Evolutionary conservation across 92 coral and sea anemone genomes (phyloP), one percentile per base, ranked within the genome.

Genomic region (Parazoanthus darwini): DNA sequence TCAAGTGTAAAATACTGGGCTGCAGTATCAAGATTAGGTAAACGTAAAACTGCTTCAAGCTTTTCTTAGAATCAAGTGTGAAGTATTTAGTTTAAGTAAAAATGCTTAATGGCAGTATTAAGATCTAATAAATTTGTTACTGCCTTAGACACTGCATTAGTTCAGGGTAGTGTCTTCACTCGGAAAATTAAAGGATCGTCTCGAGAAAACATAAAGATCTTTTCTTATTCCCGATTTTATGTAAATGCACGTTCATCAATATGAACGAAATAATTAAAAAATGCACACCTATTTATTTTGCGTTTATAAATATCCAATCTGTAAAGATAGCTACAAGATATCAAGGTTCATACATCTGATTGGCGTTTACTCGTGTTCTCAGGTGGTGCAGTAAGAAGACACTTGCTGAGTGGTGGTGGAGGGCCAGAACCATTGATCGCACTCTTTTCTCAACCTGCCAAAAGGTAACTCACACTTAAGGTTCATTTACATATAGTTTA

Each of bases 341-440:
- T 7, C 11, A 10, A 5, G 6, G 10, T 43, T 43, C 58, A 37
- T 18, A 8, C 33, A 8, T 6, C 5, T 42, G 25, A 78, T n/a
- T 22, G 18, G 11, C 10, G 13, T 43, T 44, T 5, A 3, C 11
- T 46, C 50, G 42, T 48, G 8, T 8, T 44, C 13, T 70, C 87
- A 81, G 85, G 82, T 97, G 99, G 99, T 93, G 96, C 80, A 79
- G 85, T 16, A 92, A 91, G 85, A 92, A 92, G 80, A 93, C 96
- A 8, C 78, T 95, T 23, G 95, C 91, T 3, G 97, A 95, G 88
- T 97, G 98, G 99, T 91, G 93, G 92, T 97, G 98, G 98, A 93
- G 98, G 20, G 93, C 97, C 3, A 85, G 91, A 48, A 83, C 94
- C 22, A 93, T 97, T 3, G 93, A 93, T 26, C 91, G 96, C 54